phyloP scores from a whole-genome alignment of 2,113 vertebrate species.

The Naja naja region DNA sequence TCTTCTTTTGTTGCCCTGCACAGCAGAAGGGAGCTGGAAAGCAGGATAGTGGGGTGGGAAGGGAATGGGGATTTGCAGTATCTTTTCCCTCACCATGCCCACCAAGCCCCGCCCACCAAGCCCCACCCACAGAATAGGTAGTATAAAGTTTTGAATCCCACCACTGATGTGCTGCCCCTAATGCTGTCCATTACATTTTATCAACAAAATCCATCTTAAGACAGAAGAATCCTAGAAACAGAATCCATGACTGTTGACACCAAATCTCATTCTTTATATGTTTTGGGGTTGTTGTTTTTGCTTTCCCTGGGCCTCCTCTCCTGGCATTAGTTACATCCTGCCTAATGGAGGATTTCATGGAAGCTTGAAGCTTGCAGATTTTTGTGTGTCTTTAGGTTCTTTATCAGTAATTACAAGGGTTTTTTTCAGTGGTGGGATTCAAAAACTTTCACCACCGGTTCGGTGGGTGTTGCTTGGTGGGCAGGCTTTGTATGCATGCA shows the following conservation, averaged over 20 bases:
- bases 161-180: neutral
- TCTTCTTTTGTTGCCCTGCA: too few relatives aligned
- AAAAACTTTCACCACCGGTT: too few relatives aligned
- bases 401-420: neutral
- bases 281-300: neutral
- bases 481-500: too few relatives aligned
- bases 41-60: too few relatives aligned
- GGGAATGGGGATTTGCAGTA: too few relatives aligned
- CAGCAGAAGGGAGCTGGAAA: too few relatives aligned
- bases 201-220: neutral
- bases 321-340: neutral
- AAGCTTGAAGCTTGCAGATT: neutral
- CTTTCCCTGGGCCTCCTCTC: neutral
- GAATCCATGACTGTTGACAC: neutral
- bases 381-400: neutral
- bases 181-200: neutral
- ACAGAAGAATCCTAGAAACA: neutral
- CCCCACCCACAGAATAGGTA: too few relatives aligned
- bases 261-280: neutral
- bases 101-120: too few relatives aligned
- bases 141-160: too few relatives aligned
- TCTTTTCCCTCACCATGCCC: too few relatives aligned
- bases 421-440: too few relatives aligned
- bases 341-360: neutral
- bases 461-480: too few relatives aligned